These are phyloP conservation scores for Nemurella pictetii DNA, from an alignment of 2,888 invertebrate genomes.

Conservation along the genomic window DNA sequence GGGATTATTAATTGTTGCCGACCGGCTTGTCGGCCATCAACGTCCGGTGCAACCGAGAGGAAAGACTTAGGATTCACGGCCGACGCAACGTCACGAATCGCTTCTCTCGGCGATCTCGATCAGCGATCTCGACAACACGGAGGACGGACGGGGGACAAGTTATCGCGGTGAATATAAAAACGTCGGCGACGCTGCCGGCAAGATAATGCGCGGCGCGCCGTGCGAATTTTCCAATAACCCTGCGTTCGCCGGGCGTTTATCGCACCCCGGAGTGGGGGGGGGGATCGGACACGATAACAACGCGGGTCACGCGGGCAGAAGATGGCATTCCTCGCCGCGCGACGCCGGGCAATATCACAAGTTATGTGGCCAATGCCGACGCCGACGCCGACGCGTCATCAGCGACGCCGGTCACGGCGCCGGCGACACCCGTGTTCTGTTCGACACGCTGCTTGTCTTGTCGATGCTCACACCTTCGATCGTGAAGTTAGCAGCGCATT, in stretches of 20 bases:
- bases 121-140: not conserved
- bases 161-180: not conserved
- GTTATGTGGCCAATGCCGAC: constrained; percentile 29
- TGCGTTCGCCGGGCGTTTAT: not conserved
- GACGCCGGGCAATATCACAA: not conserved
- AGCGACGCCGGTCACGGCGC: constrained; percentile 16
- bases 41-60: not conserved
- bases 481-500: too few species aligned
- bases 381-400: constrained; percentile 1
- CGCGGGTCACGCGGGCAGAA: not conserved
- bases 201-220: not conserved
- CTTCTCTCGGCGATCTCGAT: not conserved
- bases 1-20: not conserved
- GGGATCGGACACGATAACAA: not conserved
- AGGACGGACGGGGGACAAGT: too few species aligned
- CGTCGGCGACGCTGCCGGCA: not conserved
- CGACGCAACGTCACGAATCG: not conserved
- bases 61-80: not conserved
- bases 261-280: too few species aligned
- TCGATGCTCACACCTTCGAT: too few species aligned
- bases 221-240: not conserved
- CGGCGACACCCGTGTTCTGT: constrained; percentile 20
- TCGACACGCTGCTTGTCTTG: too few species aligned
- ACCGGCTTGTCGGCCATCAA: not conserved
- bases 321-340: not conserved